phyloP scores from a whole-genome alignment of 2,888 invertebrate genomes.

The Sabatieria punctata region DNA sequence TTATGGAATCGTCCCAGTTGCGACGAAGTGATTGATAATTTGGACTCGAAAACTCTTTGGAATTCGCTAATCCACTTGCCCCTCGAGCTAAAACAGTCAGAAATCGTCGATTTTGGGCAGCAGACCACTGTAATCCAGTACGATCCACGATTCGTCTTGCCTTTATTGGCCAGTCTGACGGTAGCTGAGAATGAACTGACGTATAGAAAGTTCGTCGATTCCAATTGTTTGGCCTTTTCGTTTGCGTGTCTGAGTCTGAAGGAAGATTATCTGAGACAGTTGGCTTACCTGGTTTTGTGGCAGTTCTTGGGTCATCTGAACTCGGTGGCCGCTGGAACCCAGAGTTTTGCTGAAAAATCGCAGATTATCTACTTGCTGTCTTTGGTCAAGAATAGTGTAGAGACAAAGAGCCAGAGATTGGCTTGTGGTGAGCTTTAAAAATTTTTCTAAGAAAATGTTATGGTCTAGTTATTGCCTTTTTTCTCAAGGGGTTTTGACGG shows the following conservation, averaged over 20 bases:
- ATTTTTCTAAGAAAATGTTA: too few relatives aligned
- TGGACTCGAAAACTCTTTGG: neutral
- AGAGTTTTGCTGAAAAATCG: constrained; percentile 41
- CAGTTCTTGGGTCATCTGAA: constrained; percentile 31
- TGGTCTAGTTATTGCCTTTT: too few relatives aligned
- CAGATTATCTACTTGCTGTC: constrained; percentile 52
- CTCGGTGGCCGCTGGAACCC: constrained; percentile 21
- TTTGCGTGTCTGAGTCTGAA: neutral
- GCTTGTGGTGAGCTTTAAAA: too few relatives aligned
- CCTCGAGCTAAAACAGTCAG: too few relatives aligned
- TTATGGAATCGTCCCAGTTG: neutral
- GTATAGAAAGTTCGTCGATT: neutral
- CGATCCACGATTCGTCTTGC: constrained; percentile 63
- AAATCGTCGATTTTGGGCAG: too few relatives aligned
- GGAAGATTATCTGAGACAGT: neutral
- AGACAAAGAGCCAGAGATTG: constrained; percentile 38
- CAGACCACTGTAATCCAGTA: too few relatives aligned
- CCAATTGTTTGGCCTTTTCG: neutral
- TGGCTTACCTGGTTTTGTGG: neutral
- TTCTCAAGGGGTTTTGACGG: too few relatives aligned
- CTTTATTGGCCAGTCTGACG: constrained; percentile 54
- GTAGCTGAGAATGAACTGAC: constrained; percentile 50
- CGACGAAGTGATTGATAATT: neutral
- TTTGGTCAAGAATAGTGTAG: constrained; percentile 47
- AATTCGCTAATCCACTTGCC: neutral